Base-by-base conservation (phyloP, 2,113 vertebrate species). In the Loxodonta africana region DNA sequence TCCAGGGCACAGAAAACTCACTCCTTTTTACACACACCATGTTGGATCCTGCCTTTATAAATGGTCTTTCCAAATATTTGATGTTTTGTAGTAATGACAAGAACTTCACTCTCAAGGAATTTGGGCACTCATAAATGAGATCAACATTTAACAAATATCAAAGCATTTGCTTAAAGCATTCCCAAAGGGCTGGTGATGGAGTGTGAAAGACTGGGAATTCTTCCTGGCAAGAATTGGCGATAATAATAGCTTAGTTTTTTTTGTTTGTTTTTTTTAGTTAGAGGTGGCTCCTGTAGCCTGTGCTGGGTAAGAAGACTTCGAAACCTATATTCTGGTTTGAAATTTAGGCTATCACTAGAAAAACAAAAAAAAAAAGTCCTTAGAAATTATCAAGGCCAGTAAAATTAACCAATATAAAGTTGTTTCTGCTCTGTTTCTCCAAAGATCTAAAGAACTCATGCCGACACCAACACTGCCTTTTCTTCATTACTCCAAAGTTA, bases 41-140 rank as follows among this genome's bases (percentile, higher is more conserved):
- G 33, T 46, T 92, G 77, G 71, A 60, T 67, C 71, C 76, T 46
- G 0, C 89, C 92, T 93, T 65, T 88, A 92, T 95, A 94, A 97
- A 92, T 26, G 23, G n/a, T 30, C 81, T 78, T 95, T 96, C 94
- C 96, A 97, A 96, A 97, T 84, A 97, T 94, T 97, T 97, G 94
- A 97, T 95, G 96, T 98, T 98, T 97, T 97, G 97, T 96, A 95
- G 95, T 85, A 81, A 97, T 51, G 46, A 93, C 91, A 92, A 76
- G 71, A 97, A 95, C 95, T 93, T 96, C 95, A 96, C 81, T 93
- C 51, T 95, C 81, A 92, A 96, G 57, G 98, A 97, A 97, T 96
- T 82, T 96, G 91, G 87, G 90, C 53, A 93, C 92, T 97, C 93
- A 71, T 97, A 96, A 98, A 98, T 96, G 97, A 98, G 93, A 97